Conservation (phyloP, 2,113 vertebrate genomes). For the Rutilus rutilus region DNA sequence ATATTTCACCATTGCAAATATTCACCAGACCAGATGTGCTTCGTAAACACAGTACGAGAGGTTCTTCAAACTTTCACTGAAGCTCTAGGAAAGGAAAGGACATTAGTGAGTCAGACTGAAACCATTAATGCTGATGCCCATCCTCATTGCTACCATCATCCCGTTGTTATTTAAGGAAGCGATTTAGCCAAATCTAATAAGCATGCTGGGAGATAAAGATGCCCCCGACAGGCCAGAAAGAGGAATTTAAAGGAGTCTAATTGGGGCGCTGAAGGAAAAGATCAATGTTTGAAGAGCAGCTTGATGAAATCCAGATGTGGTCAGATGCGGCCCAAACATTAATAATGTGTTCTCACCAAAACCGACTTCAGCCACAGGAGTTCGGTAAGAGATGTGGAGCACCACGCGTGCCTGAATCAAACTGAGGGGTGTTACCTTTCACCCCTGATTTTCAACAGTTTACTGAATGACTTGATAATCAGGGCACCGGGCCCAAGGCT, state of each 20-base stretch:
- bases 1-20: constrained; percentile 61
- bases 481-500: not conserved
- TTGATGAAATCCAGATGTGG: constrained; percentile 79
- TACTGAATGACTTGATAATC: not conserved
- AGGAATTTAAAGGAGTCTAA: constrained; percentile 79
- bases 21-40: constrained; percentile 67
- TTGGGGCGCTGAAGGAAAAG: constrained; percentile 75
- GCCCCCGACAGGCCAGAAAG: constrained; percentile 47
- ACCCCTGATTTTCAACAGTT: constrained; percentile 16
- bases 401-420: not conserved
- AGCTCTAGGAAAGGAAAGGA: constrained; percentile 50
- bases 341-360: constrained; percentile 74
- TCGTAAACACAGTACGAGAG: constrained; percentile 63
- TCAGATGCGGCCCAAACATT: constrained; percentile 72
- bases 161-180: constrained; percentile 25
- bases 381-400: not conserved
- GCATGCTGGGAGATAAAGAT: constrained; percentile 69
- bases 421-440: constrained; percentile 1
- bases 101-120: constrained; percentile 42
- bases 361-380: constrained; percentile 61
- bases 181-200: constrained; percentile 59
- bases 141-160: constrained; percentile 34
- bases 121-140: constrained; percentile 43
- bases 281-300: constrained; percentile 75
- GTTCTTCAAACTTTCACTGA: constrained; percentile 64